These are phyloP conservation scores for Clivina fossor DNA, from an alignment of 2,888 invertebrate species.

Conservation along the genomic window DNA sequence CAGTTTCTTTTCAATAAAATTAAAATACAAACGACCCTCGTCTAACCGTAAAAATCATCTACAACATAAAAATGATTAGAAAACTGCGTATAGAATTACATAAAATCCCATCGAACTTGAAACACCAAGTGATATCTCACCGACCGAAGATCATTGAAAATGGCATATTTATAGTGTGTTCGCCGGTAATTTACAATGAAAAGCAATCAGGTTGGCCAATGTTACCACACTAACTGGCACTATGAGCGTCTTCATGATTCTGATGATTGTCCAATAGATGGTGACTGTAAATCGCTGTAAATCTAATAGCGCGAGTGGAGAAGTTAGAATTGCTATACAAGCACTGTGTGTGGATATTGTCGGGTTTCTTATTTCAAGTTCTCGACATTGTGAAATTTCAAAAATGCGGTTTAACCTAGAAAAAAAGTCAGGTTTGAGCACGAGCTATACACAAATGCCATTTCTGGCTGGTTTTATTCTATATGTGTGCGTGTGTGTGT, in stretches of 20 bases:
- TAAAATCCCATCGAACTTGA: too few relatives aligned
- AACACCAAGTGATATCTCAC: too few relatives aligned
- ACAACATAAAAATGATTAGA: too few relatives aligned
- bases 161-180: constrained; percentile 33
- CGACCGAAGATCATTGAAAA: constrained; percentile 31
- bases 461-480: constrained; percentile 30
- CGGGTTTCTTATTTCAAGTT: constrained; percentile 42
- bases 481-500: too few relatives aligned
- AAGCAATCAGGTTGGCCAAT: constrained; percentile 27
- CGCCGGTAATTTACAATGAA: constrained; percentile 29
- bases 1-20: too few relatives aligned
- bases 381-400: constrained; percentile 43
- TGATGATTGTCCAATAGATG: not conserved
- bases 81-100: too few relatives aligned
- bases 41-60: too few relatives aligned
- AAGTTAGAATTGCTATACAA: constrained; percentile 12
- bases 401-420: constrained; percentile 47
- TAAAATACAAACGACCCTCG: too few relatives aligned
- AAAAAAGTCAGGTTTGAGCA: constrained; percentile 43
- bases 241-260: not conserved
- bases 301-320: too few relatives aligned
- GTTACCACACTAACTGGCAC: constrained; percentile 1
- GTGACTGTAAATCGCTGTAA: too few relatives aligned
- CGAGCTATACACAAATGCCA: constrained; percentile 35
- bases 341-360: constrained; percentile 1